These are phyloP conservation scores for Mythimna albipuncta DNA, from an alignment of 2,888 invertebrate genomes.

Conservation along the genomic window DNA sequence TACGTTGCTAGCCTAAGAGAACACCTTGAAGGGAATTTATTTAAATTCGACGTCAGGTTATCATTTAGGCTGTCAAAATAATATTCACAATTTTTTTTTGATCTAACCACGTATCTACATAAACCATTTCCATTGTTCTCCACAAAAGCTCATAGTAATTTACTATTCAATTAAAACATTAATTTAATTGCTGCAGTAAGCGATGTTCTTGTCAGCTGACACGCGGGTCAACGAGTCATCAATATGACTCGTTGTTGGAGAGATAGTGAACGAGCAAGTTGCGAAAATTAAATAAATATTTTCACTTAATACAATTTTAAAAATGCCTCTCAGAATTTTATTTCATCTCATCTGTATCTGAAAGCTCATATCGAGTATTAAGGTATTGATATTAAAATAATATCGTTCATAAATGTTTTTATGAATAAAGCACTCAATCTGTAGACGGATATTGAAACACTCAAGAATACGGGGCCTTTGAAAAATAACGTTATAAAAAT, in stretches of 20 bases:
- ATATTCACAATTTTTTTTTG: no score
- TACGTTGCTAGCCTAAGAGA: no score
- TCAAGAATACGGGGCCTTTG: constrained; percentile 7
- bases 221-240: no score
- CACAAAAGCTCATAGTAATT: background rate
- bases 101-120: background rate
- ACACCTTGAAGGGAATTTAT: no score
- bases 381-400: constrained; percentile 16
- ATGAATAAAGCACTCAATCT: constrained; percentile 25
- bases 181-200: constrained; percentile 5
- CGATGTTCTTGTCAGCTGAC: constrained; percentile 29
- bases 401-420: constrained; percentile 25
- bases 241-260: no score
- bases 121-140: background rate
- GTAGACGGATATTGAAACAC: constrained; percentile 44
- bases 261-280: background rate
- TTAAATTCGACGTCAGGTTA: no score
- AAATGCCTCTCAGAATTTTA: background rate
- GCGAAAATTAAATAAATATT: background rate
- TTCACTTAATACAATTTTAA: background rate
- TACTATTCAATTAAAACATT: background rate
- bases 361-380: background rate
- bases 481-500: constrained; percentile 42
- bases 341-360: constrained; percentile 2
- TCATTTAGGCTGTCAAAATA: no score